phyloP scores from a whole-genome alignment of 1,140 invertebrate genomes.

The Brachionus rotundiformis region DNA sequence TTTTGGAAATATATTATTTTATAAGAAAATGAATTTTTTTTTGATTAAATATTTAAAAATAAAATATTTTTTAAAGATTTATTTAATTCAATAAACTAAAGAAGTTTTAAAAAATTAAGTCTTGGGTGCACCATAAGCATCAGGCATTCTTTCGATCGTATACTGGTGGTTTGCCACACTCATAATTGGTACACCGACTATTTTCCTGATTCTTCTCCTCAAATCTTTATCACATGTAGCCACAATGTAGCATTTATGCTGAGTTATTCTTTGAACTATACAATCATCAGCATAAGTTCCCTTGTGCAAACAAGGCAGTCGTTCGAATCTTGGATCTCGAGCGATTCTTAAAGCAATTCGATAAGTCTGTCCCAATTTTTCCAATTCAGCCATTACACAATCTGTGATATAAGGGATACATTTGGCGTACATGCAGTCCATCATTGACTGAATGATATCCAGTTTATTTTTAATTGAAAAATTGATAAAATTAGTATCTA shows the following conservation, averaged over 20 bases:
- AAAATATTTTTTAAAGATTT: neutral
- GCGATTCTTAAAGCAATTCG: slow-evolving; percentile 84
- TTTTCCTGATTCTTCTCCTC: slow-evolving; percentile 91
- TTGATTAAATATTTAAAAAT: too few species aligned
- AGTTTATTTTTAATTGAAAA: slow-evolving; percentile 98
- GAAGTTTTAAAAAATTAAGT: slow-evolving; percentile 53
- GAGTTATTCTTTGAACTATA: slow-evolving; percentile 86
- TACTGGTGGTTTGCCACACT: slow-evolving; percentile 67
- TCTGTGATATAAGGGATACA: slow-evolving; percentile 98
- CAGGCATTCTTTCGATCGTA: slow-evolving; percentile 95
- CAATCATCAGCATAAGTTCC: slow-evolving; percentile 99
- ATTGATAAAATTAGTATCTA: slow-evolving; percentile 99
- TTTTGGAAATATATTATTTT: neutral
- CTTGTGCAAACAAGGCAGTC: slow-evolving; percentile 89
- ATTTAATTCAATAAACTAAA: slow-evolving; percentile 23
- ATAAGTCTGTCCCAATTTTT: slow-evolving; percentile 93
- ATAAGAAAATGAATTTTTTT: too few species aligned
- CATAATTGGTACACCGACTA: slow-evolving; percentile 98
- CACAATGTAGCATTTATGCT: slow-evolving; percentile 99
- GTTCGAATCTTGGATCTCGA: slow-evolving; percentile 89
- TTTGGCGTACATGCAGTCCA: slow-evolving; percentile 98
- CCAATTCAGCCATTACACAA: slow-evolving; percentile 96
- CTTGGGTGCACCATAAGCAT: slow-evolving; percentile 87
- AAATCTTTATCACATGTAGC: slow-evolving; percentile 98
- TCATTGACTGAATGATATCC: slow-evolving; percentile 94